These are phyloP conservation scores for Strix aluco DNA, from an alignment of 2,113 vertebrate genomes.

Conservation along the genomic window DNA sequence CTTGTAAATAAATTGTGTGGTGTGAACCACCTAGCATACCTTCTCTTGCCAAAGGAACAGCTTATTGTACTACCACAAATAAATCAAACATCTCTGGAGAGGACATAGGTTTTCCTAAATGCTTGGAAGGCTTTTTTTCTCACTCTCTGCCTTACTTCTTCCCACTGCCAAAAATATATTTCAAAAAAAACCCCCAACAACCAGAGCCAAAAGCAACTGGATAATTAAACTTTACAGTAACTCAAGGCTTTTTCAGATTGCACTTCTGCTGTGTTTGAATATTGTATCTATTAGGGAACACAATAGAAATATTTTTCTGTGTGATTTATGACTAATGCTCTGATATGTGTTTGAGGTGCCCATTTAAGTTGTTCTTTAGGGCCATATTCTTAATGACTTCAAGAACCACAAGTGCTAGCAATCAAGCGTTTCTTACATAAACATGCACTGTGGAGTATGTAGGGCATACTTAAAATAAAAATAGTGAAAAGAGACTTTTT, in stretches of 20 bases:
- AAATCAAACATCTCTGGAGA: neutral
- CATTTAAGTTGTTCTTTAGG: neutral
- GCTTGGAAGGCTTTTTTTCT: neutral
- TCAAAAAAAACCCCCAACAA: neutral
- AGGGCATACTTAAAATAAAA: neutral
- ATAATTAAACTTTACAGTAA: neutral
- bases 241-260: neutral
- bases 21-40: neutral
- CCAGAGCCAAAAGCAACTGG: neutral
- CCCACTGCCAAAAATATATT: neutral
- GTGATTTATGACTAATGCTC: neutral
- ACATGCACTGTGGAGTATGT: neutral
- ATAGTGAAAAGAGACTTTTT: neutral
- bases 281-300: neutral
- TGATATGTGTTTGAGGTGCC: neutral
- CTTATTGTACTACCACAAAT: neutral
- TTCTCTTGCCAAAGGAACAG: conserved; percentile 1
- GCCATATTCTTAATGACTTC: neutral
- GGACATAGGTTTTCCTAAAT: neutral
- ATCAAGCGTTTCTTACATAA: neutral
- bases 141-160: neutral
- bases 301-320: neutral
- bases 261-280: neutral
- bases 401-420: neutral
- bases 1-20: conserved; percentile 3